These are phyloP conservation scores for Crocodylus rhombifer DNA, from an alignment of 2,797 vertebrate species.

Conservation along the genomic window DNA sequence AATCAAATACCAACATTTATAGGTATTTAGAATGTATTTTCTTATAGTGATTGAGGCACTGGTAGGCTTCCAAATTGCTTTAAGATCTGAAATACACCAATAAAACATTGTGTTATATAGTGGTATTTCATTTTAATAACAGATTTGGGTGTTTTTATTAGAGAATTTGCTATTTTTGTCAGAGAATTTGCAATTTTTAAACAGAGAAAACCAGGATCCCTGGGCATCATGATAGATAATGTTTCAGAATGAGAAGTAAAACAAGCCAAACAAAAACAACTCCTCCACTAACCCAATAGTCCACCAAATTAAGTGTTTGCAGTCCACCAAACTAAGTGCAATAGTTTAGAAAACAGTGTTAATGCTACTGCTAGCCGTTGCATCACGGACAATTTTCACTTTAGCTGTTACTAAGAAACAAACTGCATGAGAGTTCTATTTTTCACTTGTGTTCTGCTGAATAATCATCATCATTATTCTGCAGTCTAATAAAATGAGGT, in stretches of 20 bases:
- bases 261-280: background rate
- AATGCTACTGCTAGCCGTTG: background rate
- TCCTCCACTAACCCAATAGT: background rate
- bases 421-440: background rate
- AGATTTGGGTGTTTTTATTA: no score
- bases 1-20: no score
- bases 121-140: no score
- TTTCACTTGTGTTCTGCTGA: constrained; percentile 1
- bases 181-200: no score
- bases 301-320: background rate
- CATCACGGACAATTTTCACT: background rate
- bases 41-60: no score
- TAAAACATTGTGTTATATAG: no score
- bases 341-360: background rate
- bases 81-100: no score
- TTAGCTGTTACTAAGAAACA: constrained; percentile 12
- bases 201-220: no score
- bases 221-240: no score
- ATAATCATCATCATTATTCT: constrained; percentile 1
- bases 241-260: background rate
- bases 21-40: no score
- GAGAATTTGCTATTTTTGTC: no score
- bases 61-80: no score
- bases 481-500: background rate
- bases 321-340: background rate